Percentiles rank a stretch among this genome's conserved stretches.
Conservation (phyloP, 2,113 vertebrate species). For the Psilopogon haemacephalus region DNA sequence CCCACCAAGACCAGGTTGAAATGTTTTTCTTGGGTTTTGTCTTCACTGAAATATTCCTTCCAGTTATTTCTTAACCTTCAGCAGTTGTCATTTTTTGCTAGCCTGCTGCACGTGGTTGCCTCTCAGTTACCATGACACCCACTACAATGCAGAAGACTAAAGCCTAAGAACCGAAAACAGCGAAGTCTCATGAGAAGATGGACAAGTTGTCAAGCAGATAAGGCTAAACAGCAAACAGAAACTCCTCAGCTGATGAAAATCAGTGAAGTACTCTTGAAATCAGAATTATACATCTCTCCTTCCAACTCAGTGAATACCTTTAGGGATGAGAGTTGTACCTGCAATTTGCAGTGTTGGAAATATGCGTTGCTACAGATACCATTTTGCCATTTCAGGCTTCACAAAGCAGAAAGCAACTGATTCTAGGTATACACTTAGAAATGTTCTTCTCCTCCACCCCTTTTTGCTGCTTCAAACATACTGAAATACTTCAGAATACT, state of each 20-base stretch:
- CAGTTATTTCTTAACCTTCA: constrained; percentile 12
- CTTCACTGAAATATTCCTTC: not conserved
- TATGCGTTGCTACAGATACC: not conserved
- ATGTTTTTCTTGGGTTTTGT: not conserved
- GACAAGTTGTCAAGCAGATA: constrained; percentile 27
- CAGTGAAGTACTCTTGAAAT: not conserved
- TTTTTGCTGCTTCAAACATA: not conserved
- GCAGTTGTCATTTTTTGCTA: constrained; percentile 25
- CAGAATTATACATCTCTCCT: not conserved
- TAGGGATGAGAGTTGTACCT: not conserved
- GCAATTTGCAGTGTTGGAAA: not conserved
- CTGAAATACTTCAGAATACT: not conserved
- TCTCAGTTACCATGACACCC: constrained; percentile 27
- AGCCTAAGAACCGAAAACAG: constrained; percentile 23
- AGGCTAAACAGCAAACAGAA: not conserved
- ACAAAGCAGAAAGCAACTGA: not conserved
- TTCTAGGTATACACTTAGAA: not conserved
- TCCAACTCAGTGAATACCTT: not conserved
- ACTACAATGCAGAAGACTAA: not conserved
- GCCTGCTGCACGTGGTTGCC: not conserved
- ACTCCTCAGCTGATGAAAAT: not conserved
- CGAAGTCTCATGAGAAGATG: not conserved
- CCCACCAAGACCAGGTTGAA: not conserved
- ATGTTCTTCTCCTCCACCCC: rapidly evolving
- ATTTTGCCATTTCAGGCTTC: not conserved